Evolutionary conservation across 2,113 vertebrate genomes (phyloP), one percentile per base, ranked within the genome.

Genomic region (Nerophis lumbriciformis): DNA sequence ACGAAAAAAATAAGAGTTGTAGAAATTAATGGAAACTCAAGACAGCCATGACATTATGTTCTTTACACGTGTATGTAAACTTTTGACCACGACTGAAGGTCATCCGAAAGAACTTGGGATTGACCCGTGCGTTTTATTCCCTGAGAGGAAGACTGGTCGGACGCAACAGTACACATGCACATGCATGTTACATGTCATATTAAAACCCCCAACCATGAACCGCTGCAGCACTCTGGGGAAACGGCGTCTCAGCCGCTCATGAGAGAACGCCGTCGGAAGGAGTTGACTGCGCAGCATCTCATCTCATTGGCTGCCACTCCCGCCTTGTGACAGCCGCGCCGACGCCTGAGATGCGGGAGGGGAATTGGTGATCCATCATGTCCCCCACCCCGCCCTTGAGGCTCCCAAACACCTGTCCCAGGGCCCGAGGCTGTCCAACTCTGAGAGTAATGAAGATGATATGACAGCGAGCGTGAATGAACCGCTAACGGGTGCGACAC

Each of bases 361-460:
- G 52, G 52, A 53, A 53, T 35, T 14, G 52, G 28, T 53, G 28
- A 53, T 53, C 52, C 52, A 36, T 53, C 52, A 53, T 53, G 52
- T 36, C 8, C 12, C 5, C 14, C 35, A 6, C 35, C 12, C 53
- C 36, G 35, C 53, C 14, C 35, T 6, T 36, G 52, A 13, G 35
- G 36, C 28, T 13, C 13, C 52, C 52, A 15, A 37, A 53, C 52
- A 37, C 52, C 52, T 53, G 28, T 15, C 28, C 37, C 52, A 13
- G 4, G 28, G 8, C 52, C 6, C 11, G 13, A 53, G 28, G 52
- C 52, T 6, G 28, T 36, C 28, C 52, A 15, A 7, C 35, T 6
- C 52, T 35, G 28, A 53, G 36, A 53, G 5, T 5, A 36, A 36
- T 14, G 52, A 28, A 53, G 28, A 15, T 37, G 28, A 37, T 37